Conservation (phyloP, 1,140 invertebrate genomes). For the Plectrocnemia conspersa region DNA sequence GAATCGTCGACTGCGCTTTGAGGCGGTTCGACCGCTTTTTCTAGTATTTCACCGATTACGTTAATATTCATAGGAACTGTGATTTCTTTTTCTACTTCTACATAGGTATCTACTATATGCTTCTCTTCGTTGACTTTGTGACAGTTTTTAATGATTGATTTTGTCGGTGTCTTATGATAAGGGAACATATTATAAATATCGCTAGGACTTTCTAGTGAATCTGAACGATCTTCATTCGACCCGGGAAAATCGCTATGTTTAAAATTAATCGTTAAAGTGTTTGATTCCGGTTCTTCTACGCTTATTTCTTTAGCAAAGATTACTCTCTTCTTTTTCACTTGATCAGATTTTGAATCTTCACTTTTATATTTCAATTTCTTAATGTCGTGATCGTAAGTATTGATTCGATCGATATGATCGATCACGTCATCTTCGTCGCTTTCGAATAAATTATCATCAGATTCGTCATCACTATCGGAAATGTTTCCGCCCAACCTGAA, state of each 20-base stretch:
- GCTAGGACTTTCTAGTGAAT: constrained; percentile 43
- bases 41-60: background rate
- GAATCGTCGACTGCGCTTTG: background rate
- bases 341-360: no score
- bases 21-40: background rate
- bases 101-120: constrained; percentile 4
- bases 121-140: constrained; percentile 29
- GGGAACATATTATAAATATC: constrained; percentile 44
- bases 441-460: constrained; percentile 5
- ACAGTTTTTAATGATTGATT: constrained; percentile 46
- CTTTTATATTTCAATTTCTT: constrained; percentile 7
- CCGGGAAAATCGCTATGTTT: constrained; percentile 40
- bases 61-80: background rate
- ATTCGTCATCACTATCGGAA: constrained; percentile 9
- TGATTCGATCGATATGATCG: constrained; percentile 22
- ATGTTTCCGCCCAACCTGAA: constrained; percentile 8
- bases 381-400: no score
- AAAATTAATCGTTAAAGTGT: constrained; percentile 42
- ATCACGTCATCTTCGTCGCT: background rate
- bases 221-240: constrained; percentile 36
- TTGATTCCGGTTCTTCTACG: constrained; percentile 24
- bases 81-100: background rate
- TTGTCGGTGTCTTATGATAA: constrained; percentile 39
- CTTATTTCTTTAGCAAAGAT: constrained; percentile 42
- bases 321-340: constrained; percentile 42